These are phyloP conservation scores for Steatornis caripensis DNA, from an alignment of 2,113 vertebrate genomes.

Conservation along the genomic window DNA sequence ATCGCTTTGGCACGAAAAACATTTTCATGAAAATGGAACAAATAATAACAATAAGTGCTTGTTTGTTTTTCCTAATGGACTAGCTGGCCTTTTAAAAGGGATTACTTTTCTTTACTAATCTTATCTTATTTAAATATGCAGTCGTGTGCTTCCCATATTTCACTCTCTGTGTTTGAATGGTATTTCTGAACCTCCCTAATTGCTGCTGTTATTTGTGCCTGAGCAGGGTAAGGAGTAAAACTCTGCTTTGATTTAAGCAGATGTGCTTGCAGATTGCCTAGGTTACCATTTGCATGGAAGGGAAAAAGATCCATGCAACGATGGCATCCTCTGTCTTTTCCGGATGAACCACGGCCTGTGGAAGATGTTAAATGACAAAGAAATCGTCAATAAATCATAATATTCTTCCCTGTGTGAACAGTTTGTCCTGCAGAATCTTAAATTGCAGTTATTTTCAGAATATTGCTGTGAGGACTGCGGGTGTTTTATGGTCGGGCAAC, in stretches of 20 bases:
- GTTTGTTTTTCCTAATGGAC: not conserved
- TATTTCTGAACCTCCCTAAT: not conserved
- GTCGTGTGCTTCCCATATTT: not conserved
- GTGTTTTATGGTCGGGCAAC: not conserved
- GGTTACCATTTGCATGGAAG: conserved; percentile 36
- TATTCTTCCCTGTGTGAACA: not conserved
- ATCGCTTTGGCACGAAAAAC: not conserved
- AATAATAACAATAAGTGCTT: not conserved
- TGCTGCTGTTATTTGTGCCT: not conserved
- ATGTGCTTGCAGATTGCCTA: conserved; percentile 43
- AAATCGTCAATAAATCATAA: not conserved
- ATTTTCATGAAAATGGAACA: not conserved
- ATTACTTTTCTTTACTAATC: not conserved
- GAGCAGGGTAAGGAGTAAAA: not conserved
- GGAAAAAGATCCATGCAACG: not conserved
- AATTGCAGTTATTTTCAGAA: not conserved
- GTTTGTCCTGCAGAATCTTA: not conserved
- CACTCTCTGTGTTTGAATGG: not conserved
- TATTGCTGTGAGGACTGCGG: accelerated
- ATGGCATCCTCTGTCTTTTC: not conserved
- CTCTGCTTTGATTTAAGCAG: not conserved
- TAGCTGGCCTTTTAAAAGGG: not conserved
- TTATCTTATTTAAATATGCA: not conserved
- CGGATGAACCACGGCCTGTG: not conserved
- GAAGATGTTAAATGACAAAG: not conserved